Conservation (phyloP, 1,140 invertebrate species). For the Himalopsyche phryganea region DNA sequence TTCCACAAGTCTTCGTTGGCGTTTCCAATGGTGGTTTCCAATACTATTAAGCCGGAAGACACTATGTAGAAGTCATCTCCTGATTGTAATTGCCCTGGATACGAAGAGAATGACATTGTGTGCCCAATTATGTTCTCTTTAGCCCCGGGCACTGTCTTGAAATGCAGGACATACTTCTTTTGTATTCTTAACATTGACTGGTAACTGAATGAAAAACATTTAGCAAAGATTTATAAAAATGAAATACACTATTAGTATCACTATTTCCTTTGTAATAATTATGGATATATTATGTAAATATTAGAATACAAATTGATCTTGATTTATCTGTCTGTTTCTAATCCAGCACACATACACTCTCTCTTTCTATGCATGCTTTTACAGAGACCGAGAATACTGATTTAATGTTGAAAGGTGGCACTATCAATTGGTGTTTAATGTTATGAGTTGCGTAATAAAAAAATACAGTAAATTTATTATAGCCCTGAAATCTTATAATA, state of each 20-base stretch:
- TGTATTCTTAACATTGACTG: conserved; percentile 62
- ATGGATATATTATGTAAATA: neutral
- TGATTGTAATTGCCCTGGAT: conserved; percentile 60
- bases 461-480: no score
- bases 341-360: no score
- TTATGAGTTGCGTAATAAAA: no score
- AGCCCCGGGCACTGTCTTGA: conserved; percentile 34
- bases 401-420: no score
- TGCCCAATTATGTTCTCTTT: conserved; percentile 46
- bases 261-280: neutral
- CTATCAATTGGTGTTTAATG: no score
- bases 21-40: conserved; percentile 75
- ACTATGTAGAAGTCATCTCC: conserved; percentile 70
- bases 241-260: neutral
- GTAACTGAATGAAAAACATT: conserved; percentile 42
- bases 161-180: conserved; percentile 62
- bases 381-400: no score
- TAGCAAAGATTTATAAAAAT: no score
- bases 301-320: neutral
- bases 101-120: conserved; percentile 61
- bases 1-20: conserved; percentile 61
- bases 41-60: conserved; percentile 60
- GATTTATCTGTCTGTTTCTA: no score
- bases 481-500: no score
- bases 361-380: no score